Evolutionary conservation across 2,113 vertebrate species (phyloP).

Genomic region (Ceratotherium simum): DNA sequence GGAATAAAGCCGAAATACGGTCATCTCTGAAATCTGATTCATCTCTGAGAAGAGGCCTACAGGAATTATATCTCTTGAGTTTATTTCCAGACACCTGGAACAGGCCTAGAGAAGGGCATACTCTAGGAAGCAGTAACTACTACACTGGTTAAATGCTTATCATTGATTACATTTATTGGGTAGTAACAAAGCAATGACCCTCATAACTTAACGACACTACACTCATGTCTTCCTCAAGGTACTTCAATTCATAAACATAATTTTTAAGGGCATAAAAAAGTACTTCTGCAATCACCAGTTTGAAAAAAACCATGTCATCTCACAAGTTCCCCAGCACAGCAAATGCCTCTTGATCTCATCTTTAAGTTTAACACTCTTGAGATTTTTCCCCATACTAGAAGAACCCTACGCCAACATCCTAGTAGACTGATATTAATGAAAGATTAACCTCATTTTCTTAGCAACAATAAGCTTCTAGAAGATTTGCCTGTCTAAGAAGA

Average conservation of each 20-base stretch:
- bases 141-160: neutral
- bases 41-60: neutral
- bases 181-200: neutral
- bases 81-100: neutral
- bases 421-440: neutral
- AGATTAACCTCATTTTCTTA: neutral
- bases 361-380: neutral
- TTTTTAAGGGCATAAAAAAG: constrained; percentile 21
- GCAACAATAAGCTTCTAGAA: constrained; percentile 38
- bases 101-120: neutral
- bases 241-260: neutral
- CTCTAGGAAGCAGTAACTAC: neutral
- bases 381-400: neutral
- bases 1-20: neutral
- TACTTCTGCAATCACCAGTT: neutral
- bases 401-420: neutral
- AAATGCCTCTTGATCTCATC: neutral
- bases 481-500: neutral
- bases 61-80: neutral
- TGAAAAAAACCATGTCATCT: neutral
- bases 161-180: neutral
- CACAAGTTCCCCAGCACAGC: neutral
- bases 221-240: neutral
- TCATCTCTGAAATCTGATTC: neutral
- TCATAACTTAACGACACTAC: neutral